Evolutionary conservation across 1,140 invertebrate species (phyloP), one percentile per base, ranked within the genome.

Genomic region (Steinernema feltiae): DNA sequence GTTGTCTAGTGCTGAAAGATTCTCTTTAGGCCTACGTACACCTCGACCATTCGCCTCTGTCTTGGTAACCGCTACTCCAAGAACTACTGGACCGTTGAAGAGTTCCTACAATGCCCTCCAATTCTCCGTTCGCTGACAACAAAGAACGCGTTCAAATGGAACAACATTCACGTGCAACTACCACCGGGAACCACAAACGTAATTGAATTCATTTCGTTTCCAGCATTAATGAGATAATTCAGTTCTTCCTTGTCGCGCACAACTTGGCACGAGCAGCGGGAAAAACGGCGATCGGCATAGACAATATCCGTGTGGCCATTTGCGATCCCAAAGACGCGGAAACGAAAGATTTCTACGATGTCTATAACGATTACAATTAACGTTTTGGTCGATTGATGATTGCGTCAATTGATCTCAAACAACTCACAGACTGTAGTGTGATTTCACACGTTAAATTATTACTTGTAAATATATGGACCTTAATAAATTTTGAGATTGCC

Each of bases 101-200:
- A 83, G 1, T 84, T 84, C 74, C 72, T 81, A n/a, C 85, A 83
- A 53, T 84, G 83, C 31, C 83, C 83, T 41, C 86, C 83, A n/a
- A 84, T 84, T 74, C 69, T 84, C 24, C 73, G 85, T 32, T 84
- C 85, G 18, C 73, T 84, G 21, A 87, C 83, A 30, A 83, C 83
- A 27, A 85, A 83, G 32, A 84, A 83, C 76, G 84, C 83, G 0
- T 86, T 78, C 69, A 85, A 87, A 71, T 84, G 83, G 83, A 86
- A 84, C 74, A 84, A 78, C 30, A 81, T 86, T 0, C 85, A 84
- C 69, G 82, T 84, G 32, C 85, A 84, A 74, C 73, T 84, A 46
- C 83, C 83, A n/a, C 85, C 83, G 27, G 83, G 85, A 63, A 84
- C 83, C 0, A 86, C 80, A 2, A 76, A 84, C 48, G 83, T 84